phyloP scores from a whole-genome alignment of 2,888 invertebrate species.

The Melanargia galathea region DNA sequence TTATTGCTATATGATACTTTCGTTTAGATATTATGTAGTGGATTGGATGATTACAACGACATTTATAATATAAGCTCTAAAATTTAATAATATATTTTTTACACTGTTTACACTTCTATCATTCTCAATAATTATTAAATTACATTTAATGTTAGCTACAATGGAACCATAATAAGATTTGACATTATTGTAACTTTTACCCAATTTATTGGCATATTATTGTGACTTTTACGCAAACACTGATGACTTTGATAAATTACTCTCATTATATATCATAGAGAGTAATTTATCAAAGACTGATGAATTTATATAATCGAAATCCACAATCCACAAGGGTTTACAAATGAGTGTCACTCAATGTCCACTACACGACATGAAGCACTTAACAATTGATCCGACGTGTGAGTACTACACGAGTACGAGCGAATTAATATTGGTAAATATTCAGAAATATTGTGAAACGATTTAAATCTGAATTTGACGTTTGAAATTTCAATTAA shows the following conservation, averaged over 20 bases:
- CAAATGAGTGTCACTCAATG: slow-evolving; percentile 12
- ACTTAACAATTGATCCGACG: slow-evolving; percentile 3
- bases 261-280: no score
- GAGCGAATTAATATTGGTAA: slow-evolving; percentile 9
- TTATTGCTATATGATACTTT: no score
- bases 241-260: no score
- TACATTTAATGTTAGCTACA: no score
- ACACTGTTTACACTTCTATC: no score
- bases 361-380: slow-evolving; percentile 9
- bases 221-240: neutral
- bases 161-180: no score
- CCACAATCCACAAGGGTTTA: neutral
- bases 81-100: no score
- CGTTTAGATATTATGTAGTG: no score
- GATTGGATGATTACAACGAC: no score
- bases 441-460: slow-evolving; percentile 15
- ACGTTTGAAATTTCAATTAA: slow-evolving; percentile 1
- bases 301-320: neutral
- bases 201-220: neutral
- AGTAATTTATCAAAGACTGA: neutral
- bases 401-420: neutral
- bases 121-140: no score
- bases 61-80: no score
- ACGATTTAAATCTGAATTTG: slow-evolving; percentile 8
- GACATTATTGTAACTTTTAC: no score